Percentiles rank a stretch among this genome's conserved stretches.
These are phyloP conservation scores for Eulemur rufifrons DNA, from an alignment of 2,113 vertebrate species.

Conservation along the genomic window DNA sequence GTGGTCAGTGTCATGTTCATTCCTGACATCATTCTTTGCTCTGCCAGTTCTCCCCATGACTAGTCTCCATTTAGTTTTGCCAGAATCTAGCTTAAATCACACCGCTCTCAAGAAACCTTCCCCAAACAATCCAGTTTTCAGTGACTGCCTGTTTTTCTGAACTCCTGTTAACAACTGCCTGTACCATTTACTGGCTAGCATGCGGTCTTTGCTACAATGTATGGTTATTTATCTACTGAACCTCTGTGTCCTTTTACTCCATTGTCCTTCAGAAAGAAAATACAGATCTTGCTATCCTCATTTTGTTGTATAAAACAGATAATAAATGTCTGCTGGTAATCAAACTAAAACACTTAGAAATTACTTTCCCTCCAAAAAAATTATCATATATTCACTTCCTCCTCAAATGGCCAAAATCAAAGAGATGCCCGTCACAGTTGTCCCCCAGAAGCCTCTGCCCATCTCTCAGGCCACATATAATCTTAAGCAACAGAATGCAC, in stretches of 20 bases:
- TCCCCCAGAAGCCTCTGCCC: neutral
- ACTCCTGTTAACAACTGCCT: neutral
- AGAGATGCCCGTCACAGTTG: neutral
- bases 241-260: neutral
- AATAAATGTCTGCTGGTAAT: slow-evolving; percentile 11
- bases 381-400: neutral
- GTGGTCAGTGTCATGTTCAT: neutral
- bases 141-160: neutral
- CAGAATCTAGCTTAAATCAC: neutral
- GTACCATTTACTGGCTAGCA: neutral
- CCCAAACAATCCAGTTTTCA: neutral
- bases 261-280: slow-evolving; percentile 9
- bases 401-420: neutral
- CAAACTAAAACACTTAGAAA: neutral
- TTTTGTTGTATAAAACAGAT: neutral
- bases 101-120: neutral
- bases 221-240: neutral
- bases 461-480: neutral
- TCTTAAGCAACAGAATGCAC: neutral
- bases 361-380: neutral
- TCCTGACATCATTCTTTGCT: neutral
- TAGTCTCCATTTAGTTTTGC: neutral
- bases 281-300: neutral
- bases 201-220: neutral
- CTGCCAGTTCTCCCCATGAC: neutral